These are phyloP conservation scores for Phalacrocorax carbo DNA, from an alignment of 2,113 vertebrate species.

Conservation along the genomic window DNA sequence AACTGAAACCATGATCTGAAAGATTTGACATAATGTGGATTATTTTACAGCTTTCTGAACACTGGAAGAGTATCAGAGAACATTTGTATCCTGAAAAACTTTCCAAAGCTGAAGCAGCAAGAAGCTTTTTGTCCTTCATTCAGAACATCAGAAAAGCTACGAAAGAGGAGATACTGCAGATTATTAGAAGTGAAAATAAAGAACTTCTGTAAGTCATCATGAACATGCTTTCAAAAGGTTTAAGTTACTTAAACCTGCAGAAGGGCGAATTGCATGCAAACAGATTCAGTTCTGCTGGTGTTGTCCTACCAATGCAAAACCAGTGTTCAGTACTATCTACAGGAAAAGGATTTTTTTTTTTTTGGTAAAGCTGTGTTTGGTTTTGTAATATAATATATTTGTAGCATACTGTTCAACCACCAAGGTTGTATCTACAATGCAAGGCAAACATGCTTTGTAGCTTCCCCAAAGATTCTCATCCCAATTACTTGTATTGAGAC, in stretches of 20 bases:
- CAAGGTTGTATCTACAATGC: not conserved
- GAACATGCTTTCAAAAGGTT: not conserved
- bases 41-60: conserved; percentile 81
- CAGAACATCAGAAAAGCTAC: conserved; percentile 85
- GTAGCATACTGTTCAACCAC: not conserved
- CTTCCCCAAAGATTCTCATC: not conserved
- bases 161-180: conserved; percentile 87
- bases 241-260: not conserved
- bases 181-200: conserved; percentile 85
- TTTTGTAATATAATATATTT: not conserved
- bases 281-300: not conserved
- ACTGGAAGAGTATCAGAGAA: conserved; percentile 81
- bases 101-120: conserved; percentile 81
- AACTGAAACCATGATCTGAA: not conserved
- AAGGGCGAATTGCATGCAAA: not conserved
- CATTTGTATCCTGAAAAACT: conserved; percentile 86
- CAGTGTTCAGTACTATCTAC: not conserved
- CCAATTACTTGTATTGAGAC: not conserved
- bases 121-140: conserved; percentile 88
- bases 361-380: not conserved
- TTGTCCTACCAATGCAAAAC: not conserved
- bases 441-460: not conserved
- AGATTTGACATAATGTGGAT: not conserved
- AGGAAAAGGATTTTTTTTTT: not conserved
- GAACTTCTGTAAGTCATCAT: conserved; percentile 83